A percentile compares a stretch with the other conserved stretches of the same genome.
Conservation (phyloP, 2,888 invertebrate species). For the Sinohyriopsis cumingii region DNA sequence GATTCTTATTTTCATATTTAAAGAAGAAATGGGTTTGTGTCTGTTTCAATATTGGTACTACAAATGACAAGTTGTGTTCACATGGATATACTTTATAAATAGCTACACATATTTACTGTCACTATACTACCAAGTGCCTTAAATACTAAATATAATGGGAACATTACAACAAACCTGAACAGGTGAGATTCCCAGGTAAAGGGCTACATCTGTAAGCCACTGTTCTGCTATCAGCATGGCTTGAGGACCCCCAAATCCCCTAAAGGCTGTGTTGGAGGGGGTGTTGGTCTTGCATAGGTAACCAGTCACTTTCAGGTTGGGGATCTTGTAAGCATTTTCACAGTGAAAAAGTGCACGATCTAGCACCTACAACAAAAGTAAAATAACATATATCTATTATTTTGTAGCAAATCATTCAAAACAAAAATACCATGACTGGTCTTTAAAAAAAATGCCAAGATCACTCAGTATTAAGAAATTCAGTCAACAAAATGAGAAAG, state of each 20-base stretch:
- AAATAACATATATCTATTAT: background rate
- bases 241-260: conserved; percentile 72
- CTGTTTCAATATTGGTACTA: no score
- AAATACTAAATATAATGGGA: no score
- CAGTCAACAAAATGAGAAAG: no score
- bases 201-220: conserved; percentile 74
- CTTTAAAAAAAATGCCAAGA: background rate
- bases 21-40: no score
- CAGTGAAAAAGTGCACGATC: conserved; percentile 80
- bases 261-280: conserved; percentile 92
- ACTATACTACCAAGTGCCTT: no score
- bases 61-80: no score
- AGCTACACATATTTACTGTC: no score
- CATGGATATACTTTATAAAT: no score
- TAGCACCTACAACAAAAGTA: conserved; percentile 77
- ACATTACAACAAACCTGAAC: conserved; percentile 75
- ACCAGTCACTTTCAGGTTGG: conserved; percentile 81
- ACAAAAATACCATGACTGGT: background rate
- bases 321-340: conserved; percentile 80
- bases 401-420: background rate
- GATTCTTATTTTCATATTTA: no score
- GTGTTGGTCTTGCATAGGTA: conserved; percentile 86
- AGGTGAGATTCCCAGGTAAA: conserved; percentile 78
- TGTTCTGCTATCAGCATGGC: conserved; percentile 48
- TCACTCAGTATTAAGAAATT: background rate